These are phyloP conservation scores for Elaphurus davidianus DNA, from an alignment of 2,113 vertebrate genomes.

Conservation along the genomic window DNA sequence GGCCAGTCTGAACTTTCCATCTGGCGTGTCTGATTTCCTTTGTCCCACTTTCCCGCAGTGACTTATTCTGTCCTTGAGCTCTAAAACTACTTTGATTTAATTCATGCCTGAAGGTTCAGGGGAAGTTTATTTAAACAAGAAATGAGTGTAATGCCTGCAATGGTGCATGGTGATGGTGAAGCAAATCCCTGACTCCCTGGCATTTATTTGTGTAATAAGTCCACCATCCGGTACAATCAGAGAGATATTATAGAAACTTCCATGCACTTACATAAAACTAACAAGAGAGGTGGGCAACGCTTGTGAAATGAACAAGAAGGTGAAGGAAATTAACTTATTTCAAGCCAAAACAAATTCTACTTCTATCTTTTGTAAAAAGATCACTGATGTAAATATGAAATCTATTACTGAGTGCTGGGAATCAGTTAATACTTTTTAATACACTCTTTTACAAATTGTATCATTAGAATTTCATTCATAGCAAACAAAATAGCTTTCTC, in stretches of 20 bases:
- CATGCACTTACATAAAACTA: neutral
- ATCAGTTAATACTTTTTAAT: neutral
- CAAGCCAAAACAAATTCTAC: neutral
- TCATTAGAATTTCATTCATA: neutral
- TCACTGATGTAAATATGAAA: neutral
- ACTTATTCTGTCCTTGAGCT: conserved; percentile 72
- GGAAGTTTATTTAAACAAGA: conserved; percentile 35
- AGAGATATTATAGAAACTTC: neutral
- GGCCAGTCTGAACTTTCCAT: conserved; percentile 81
- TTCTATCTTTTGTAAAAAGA: neutral
- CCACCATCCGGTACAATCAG: neutral
- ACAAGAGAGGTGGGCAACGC: neutral
- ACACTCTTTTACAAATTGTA: neutral
- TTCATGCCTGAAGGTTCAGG: conserved; percentile 71
- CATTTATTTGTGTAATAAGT: conserved; percentile 45
- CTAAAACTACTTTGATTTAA: neutral
- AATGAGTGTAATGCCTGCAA: neutral
- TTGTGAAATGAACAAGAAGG: neutral
- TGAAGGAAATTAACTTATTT: neutral
- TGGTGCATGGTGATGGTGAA: neutral
- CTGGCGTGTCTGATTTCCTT: conserved; percentile 62
- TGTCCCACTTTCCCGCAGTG: neutral
- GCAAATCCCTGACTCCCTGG: neutral
- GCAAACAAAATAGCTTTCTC: neutral
- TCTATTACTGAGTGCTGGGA: neutral